A percentile compares a stretch with the other conserved stretches of the same genome.
These are phyloP conservation scores for Lordiphosa mommai DNA, from an alignment of 1,140 invertebrate genomes.

Conservation along the genomic window DNA sequence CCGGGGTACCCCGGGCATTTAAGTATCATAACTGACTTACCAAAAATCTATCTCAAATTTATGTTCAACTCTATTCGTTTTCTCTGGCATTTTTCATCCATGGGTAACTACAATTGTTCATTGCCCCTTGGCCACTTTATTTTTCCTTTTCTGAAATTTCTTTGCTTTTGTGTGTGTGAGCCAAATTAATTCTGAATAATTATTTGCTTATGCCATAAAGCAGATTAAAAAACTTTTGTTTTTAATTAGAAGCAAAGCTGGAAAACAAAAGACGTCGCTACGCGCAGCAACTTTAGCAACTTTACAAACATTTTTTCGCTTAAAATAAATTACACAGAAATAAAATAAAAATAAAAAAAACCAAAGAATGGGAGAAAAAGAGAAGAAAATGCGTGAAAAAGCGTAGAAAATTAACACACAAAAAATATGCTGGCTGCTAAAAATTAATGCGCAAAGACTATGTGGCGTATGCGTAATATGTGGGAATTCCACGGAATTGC, in stretches of 20 bases:
- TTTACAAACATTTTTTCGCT: constrained; percentile 63
- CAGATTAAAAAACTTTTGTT: constrained; percentile 76
- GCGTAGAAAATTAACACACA: constrained; percentile 50
- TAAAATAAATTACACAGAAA: constrained; percentile 55
- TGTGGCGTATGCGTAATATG: constrained; percentile 57
- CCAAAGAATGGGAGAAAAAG: constrained; percentile 9
- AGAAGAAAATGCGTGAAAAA: constrained; percentile 31
- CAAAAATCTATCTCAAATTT: too few species aligned
- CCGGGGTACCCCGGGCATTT: too few species aligned
- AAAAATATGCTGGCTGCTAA: constrained; percentile 22
- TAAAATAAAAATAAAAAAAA: constrained; percentile 17
- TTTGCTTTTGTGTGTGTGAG: constrained; percentile 14
- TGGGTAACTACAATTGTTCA: background rate
- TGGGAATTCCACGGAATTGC: constrained; percentile 31
- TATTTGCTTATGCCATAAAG: constrained; percentile 72
- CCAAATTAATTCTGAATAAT: constrained; percentile 60
- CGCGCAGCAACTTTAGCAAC: constrained; percentile 33
- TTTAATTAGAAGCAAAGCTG: constrained; percentile 67
- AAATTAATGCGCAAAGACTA: constrained; percentile 70
- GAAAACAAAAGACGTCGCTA: constrained; percentile 50
- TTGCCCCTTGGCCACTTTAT: background rate
- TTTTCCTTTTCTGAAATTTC: background rate
- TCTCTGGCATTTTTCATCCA: too few species aligned
- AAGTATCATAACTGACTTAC: too few species aligned
- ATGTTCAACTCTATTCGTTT: too few species aligned